Conservation (phyloP, 2,797 vertebrate species). For the Manis pentadactyla region DNA sequence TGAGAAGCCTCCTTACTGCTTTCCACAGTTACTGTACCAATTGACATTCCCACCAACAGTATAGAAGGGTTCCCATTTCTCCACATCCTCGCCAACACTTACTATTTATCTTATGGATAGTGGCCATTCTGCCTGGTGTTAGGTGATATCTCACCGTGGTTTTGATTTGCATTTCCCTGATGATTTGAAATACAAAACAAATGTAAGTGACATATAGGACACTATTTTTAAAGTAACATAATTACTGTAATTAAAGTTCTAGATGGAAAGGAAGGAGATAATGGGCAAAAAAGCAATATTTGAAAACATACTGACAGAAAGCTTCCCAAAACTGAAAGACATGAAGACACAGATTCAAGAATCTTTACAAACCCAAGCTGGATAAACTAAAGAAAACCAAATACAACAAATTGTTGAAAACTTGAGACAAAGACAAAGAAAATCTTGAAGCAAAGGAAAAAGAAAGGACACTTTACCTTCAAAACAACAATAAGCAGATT, state of each 20-base stretch:
- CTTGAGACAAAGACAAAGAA: not conserved
- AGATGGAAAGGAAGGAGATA: not conserved
- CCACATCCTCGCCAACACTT: too few species aligned
- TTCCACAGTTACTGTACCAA: too few species aligned
- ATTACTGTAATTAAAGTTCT: not conserved
- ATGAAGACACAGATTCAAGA: not conserved
- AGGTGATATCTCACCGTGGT: too few species aligned
- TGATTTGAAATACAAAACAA: slow-evolving; percentile 9
- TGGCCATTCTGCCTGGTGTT: too few species aligned
- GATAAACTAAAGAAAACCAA: not conserved
- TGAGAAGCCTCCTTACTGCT: too few species aligned
- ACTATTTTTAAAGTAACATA: not conserved
- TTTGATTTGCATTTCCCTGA: too few species aligned
- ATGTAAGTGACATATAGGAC: not conserved
- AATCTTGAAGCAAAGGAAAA: not conserved
- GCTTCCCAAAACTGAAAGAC: not conserved
- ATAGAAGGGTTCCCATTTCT: too few species aligned
- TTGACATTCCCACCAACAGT: too few species aligned
- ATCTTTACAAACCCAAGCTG: not conserved
- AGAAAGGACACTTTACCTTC: not conserved
- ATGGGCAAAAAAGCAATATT: not conserved
- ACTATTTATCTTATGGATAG: too few species aligned
- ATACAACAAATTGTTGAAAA: not conserved
- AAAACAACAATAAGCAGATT: not conserved
- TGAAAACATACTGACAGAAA: not conserved